Percentiles rank a stretch among this genome's conserved stretches.
Conservation (phyloP, 2,113 vertebrate species). For the Axis porcinus region DNA sequence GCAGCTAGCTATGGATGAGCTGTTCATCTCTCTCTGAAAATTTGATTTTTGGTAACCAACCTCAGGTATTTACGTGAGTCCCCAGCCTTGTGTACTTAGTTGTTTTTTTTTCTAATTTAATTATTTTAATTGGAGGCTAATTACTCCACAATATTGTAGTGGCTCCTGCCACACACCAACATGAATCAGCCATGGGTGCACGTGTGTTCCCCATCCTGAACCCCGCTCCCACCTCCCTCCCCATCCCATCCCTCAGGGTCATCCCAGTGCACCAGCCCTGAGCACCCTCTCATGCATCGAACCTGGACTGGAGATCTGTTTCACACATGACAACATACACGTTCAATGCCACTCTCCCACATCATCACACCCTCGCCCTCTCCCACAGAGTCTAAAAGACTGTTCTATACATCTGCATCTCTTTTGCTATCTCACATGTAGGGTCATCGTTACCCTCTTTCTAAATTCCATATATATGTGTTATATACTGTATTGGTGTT, state of each 20-base stretch:
- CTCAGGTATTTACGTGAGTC: not conserved
- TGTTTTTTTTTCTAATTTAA: not conserved
- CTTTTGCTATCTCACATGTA: not conserved
- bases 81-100: not conserved
- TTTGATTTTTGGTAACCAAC: not conserved
- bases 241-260: not conserved
- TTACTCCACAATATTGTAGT: not conserved
- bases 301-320: not conserved
- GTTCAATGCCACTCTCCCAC: not conserved
- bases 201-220: fast-evolving
- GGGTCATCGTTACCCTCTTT: not conserved
- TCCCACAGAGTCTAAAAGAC: not conserved
- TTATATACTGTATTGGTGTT: not conserved
- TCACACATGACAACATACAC: not conserved
- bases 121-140: not conserved
- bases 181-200: not conserved
- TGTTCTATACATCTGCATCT: not conserved
- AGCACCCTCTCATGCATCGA: not conserved
- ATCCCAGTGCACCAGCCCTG: not conserved
- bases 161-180: not conserved
- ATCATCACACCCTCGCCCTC: not conserved
- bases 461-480: not conserved
- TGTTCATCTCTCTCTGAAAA: not conserved
- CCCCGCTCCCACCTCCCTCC: not conserved
- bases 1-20: not conserved